phyloP scores from a whole-genome alignment of 2,888 invertebrate species.

The Dryobotodes eremita region DNA sequence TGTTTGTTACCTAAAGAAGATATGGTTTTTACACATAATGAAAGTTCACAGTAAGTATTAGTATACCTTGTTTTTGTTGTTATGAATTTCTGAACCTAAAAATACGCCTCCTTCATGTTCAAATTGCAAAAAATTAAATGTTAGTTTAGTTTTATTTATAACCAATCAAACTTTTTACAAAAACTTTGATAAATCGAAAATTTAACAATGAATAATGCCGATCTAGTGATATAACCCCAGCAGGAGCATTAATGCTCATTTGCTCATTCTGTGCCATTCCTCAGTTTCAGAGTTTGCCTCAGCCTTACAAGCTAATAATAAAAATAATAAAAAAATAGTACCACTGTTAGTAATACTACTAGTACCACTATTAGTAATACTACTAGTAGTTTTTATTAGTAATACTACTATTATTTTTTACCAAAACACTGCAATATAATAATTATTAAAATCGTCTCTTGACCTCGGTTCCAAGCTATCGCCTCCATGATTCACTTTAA shows the following conservation, averaged over 20 bases:
- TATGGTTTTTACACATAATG: not conserved
- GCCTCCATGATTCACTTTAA: slow-evolving; percentile 68
- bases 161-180: not conserved
- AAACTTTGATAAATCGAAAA: not conserved
- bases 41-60: no score
- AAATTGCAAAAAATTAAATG: no score
- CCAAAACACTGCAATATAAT: slow-evolving; percentile 25
- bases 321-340: no score
- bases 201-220: not conserved
- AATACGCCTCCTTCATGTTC: no score
- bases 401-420: not conserved
- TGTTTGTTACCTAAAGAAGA: not conserved
- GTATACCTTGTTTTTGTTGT: not conserved
- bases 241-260: not conserved
- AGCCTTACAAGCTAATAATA: not conserved
- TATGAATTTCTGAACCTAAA: not conserved
- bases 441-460: slow-evolving; percentile 35
- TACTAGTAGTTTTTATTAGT: no score
- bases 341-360: no score
- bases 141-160: no score
- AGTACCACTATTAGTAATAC: no score
- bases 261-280: not conserved
- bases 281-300: not conserved
- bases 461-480: slow-evolving; percentile 60
- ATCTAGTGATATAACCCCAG: not conserved